Evolutionary conservation across 1,140 invertebrate genomes (phyloP).

Genomic region (Antheraea pernyi): DNA sequence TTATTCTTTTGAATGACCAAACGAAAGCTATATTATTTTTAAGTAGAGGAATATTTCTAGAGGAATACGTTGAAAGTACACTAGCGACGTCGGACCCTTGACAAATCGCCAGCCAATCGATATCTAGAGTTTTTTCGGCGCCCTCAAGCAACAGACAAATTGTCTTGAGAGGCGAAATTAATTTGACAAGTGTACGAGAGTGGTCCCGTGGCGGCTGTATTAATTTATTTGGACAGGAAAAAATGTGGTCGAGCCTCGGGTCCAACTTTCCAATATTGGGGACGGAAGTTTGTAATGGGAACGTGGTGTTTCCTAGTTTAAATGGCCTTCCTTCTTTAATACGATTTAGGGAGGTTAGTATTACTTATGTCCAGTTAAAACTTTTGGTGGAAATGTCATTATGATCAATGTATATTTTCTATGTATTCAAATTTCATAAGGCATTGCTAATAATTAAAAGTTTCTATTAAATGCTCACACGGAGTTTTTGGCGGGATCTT

Average conservation of each 20-base stretch:
- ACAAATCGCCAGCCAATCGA: constrained; percentile 62
- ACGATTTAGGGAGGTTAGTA: neutral
- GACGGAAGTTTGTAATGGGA: constrained; percentile 7
- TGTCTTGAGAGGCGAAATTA: constrained; percentile 72
- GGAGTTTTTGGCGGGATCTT: too few relatives aligned
- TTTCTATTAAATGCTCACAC: too few relatives aligned
- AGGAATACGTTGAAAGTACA: constrained; percentile 1
- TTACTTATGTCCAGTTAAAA: neutral
- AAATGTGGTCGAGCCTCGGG: constrained; percentile 50
- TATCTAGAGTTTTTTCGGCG: constrained; percentile 62
- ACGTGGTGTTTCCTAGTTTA: neutral
- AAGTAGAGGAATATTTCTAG: neutral
- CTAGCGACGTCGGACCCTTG: constrained; percentile 12
- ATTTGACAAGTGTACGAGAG: constrained; percentile 64
- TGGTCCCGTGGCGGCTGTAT: constrained; percentile 61
- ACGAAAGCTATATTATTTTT: neutral
- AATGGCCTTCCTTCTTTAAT: neutral
- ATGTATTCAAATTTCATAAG: too few relatives aligned
- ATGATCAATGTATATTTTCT: neutral
- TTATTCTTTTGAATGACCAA: too few relatives aligned
- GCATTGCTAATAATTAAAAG: too few relatives aligned
- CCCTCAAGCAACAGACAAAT: constrained; percentile 63
- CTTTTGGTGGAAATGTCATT: neutral
- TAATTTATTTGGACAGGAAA: constrained; percentile 73
- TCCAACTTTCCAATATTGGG: constrained; percentile 4